Evolutionary conservation across 2,888 invertebrate species (phyloP).

Genomic region (Volucella inflata): DNA sequence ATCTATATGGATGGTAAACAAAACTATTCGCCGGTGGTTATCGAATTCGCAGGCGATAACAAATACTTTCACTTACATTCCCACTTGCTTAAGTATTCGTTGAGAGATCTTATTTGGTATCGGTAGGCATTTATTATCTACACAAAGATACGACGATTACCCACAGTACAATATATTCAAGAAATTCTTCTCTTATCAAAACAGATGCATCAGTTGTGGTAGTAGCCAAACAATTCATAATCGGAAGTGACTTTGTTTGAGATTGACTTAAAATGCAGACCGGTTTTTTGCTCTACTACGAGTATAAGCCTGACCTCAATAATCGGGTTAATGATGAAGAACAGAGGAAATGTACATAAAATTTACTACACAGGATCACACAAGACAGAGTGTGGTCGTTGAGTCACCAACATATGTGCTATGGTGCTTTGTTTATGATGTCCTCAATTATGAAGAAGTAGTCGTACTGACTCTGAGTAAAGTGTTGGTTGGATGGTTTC

Average conservation of each 20-base stretch:
- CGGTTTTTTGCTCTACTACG: conserved; percentile 40
- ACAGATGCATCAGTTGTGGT: conserved; percentile 8
- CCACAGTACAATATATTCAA: conserved; percentile 14
- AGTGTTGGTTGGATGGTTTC: neutral
- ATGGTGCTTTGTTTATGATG: conserved; percentile 8
- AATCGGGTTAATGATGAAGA: neutral
- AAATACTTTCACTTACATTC: conserved; percentile 22
- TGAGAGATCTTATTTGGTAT: conserved; percentile 34
- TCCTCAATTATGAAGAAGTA: neutral
- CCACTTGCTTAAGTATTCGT: conserved; percentile 23
- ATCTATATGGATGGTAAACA: conserved; percentile 37
- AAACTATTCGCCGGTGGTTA: conserved; percentile 51
- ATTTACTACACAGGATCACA: conserved; percentile 8
- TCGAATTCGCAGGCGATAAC: conserved; percentile 64
- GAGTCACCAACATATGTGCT: conserved; percentile 20
- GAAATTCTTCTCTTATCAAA: conserved; percentile 60
- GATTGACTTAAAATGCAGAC: conserved; percentile 9
- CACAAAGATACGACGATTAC: conserved; percentile 7
- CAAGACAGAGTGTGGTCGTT: conserved; percentile 13
- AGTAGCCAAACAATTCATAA: conserved; percentile 40
- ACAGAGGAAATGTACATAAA: conserved; percentile 30
- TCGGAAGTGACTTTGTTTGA: conserved; percentile 29
- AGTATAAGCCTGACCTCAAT: conserved; percentile 54
- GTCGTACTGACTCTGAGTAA: neutral
- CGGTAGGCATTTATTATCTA: conserved; percentile 38